Conservation (phyloP, 1,140 invertebrate genomes). For the Drosophila tani region DNA sequence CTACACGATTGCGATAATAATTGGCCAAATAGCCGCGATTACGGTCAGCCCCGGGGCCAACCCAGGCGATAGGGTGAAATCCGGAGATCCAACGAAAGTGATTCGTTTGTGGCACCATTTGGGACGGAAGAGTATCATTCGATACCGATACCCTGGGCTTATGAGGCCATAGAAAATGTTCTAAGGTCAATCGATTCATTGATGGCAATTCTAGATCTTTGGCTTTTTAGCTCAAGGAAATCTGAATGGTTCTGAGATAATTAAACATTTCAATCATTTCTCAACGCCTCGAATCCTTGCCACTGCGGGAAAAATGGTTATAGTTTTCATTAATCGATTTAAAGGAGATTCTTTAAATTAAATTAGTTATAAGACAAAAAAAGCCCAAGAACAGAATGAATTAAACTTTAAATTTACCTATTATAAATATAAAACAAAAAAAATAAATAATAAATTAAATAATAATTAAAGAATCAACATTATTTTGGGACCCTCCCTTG, state of each 20-base stretch:
- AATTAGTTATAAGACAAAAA: too few relatives aligned
- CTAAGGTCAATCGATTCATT: background rate
- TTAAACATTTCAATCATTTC: background rate
- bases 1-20: constrained; percentile 36
- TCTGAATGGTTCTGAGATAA: background rate
- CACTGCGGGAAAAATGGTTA: background rate
- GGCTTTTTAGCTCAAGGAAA: background rate
- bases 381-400: too few relatives aligned
- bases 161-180: background rate
- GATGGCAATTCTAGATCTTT: background rate
- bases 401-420: too few relatives aligned
- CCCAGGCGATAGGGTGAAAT: constrained; percentile 9
- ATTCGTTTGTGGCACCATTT: background rate
- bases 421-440: too few relatives aligned
- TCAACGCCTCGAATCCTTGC: background rate
- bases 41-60: background rate
- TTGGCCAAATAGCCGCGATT: constrained; percentile 25
- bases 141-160: background rate
- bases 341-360: too few relatives aligned
- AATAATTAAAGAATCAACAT: too few relatives aligned
- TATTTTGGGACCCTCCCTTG: too few relatives aligned
- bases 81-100: constrained; percentile 8
- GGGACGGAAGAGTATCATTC: background rate
- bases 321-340: too few relatives aligned
- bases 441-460: too few relatives aligned